A percentile compares a stretch with the other conserved stretches of the same genome.
phyloP scores from a whole-genome alignment of 2,113 vertebrate genomes.

The Ranitomeya variabilis region DNA sequence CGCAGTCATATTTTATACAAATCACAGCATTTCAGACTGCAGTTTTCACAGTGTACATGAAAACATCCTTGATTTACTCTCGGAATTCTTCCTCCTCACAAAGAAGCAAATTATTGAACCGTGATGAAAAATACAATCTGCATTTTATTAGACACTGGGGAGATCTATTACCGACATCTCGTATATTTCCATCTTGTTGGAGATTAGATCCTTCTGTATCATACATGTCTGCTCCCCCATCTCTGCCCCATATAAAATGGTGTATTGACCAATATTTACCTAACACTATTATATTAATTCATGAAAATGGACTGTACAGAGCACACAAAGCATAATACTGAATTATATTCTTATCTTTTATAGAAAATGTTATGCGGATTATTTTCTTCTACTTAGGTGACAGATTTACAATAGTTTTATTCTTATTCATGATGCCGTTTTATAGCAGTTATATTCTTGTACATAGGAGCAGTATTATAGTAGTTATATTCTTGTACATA shows the following conservation, averaged over 20 bases:
- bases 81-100: slow-evolving; percentile 30
- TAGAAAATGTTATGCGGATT: too few relatives aligned
- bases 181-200: slow-evolving; percentile 54
- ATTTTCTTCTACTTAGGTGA: too few relatives aligned
- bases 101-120: slow-evolving; percentile 53
- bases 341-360: too few relatives aligned
- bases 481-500: not conserved
- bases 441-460: not conserved
- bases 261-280: not conserved
- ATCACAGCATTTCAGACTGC: slow-evolving; percentile 58
- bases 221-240: not conserved
- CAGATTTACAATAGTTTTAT: too few relatives aligned
- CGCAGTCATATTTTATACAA: slow-evolving; percentile 56
- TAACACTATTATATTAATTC: not conserved
- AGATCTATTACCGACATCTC: slow-evolving; percentile 55
- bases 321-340: not conserved
- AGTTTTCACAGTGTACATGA: slow-evolving; percentile 51
- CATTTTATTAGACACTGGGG: slow-evolving; percentile 48
- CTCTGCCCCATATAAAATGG: not conserved
- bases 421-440: not conserved
- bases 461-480: not conserved
- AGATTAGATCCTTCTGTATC: slow-evolving; percentile 46
- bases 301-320: not conserved
- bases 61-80: slow-evolving; percentile 57
- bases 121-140: slow-evolving; percentile 60